Base-by-base conservation (phyloP, 1,140 invertebrate species). In the Drosophila bifasciata region DNA sequence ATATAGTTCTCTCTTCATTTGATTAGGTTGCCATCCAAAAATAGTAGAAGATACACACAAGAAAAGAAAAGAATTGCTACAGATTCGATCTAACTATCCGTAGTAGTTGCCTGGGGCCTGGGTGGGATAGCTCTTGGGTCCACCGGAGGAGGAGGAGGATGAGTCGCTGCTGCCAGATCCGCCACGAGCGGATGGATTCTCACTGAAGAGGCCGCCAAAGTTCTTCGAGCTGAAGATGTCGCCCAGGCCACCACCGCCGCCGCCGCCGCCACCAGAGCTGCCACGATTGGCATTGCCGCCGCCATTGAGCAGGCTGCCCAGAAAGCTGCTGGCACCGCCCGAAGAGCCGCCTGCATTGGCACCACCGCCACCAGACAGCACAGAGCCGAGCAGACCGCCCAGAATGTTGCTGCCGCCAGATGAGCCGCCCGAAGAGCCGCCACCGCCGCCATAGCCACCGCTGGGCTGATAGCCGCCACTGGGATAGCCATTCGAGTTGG, bases 171-270 rank as follows among this genome's bases (percentile, higher is more conserved):
- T n/a, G 3, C 11, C 9, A n/a, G 32, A 36, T 13, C 32, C 32
- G 3, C 73, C 59, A n/a, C 74, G 55, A 1, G 76, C 63, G 0
- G 76, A 84, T 1, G 89, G 89, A 59, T 89, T 90, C 69, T 91
- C 90, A 58, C 86, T 91, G 61, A 91, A 91, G 19, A 91, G 78
- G 0, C 90, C 90, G 28, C 90, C 90, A 23, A 91, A 78, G 57
- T 91, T 89, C 53, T 86, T 85, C 0, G 90, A 91, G 56, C 57
- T 83, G 32, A 91, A 80, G 49, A 91, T 78, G 25, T 91, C 90
- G 45, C 86, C 51, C 0, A 91, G 60, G 9, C 67, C 77, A 0
- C 83, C 43, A n/a, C 61, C 50, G 0, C 76, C 69, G 3, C 70
- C 50, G 5, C 80, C 57, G 23, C 69, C 72, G n/a, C 86, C 68